These are phyloP conservation scores for Cheilinus undulatus DNA, from an alignment of 2,113 vertebrate genomes.

Conservation along the genomic window DNA sequence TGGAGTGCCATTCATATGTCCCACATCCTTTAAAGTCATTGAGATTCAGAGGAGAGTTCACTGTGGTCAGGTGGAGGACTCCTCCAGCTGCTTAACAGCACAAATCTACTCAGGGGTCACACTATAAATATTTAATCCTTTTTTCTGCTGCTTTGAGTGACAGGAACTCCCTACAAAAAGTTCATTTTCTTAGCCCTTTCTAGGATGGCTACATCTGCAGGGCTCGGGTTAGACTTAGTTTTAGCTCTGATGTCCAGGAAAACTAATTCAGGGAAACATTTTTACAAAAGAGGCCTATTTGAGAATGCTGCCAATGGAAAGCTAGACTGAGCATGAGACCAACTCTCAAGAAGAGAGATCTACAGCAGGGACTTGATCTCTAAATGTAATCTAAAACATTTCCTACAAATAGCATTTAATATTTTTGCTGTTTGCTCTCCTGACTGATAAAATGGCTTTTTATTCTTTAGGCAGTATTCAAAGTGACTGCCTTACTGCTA, in stretches of 20 bases:
- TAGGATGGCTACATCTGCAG: neutral
- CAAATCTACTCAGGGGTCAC: constrained; percentile 83
- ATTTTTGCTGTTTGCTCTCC: no score
- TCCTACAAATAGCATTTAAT: no score
- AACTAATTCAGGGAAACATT: constrained; percentile 4
- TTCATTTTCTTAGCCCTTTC: constrained; percentile 51
- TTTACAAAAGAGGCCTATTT: no score
- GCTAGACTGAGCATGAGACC: no score
- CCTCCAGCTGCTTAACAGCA: constrained; percentile 88
- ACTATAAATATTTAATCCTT: constrained; percentile 87
- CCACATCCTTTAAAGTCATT: constrained; percentile 90
- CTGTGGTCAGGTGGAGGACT: constrained; percentile 84
- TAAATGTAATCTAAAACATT: no score
- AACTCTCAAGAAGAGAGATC: no score
- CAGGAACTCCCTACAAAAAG: constrained; percentile 80
- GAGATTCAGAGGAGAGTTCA: constrained; percentile 89
- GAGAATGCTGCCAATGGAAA: no score
- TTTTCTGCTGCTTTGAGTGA: constrained; percentile 86
- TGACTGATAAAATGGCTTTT: no score
- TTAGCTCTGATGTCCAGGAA: neutral
- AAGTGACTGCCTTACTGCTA: no score
- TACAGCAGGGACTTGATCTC: no score
- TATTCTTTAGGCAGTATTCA: no score
- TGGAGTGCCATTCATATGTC: constrained; percentile 92
- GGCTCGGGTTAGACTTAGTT: neutral